These are phyloP conservation scores for Otolemur garnettii DNA, from an alignment of 2,113 vertebrate genomes.

Conservation along the genomic window DNA sequence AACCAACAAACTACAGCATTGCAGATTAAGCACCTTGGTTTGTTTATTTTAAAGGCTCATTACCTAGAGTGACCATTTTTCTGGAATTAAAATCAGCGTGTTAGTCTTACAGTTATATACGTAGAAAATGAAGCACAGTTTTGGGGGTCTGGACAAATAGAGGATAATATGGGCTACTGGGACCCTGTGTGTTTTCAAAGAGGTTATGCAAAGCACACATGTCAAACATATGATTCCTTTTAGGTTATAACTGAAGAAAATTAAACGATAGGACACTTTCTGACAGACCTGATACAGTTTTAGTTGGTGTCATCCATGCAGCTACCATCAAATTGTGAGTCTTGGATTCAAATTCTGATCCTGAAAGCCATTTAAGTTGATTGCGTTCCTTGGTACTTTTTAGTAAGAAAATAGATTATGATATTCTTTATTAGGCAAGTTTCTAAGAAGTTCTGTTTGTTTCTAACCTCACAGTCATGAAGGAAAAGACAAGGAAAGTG, in stretches of 20 bases:
- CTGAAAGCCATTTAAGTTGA: neutral
- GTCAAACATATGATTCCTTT: neutral
- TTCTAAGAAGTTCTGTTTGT: neutral
- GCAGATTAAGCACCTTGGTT: conserved; percentile 27
- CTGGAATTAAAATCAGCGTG: neutral
- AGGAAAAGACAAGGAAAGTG: neutral
- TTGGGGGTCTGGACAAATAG: neutral
- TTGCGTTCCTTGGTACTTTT: neutral
- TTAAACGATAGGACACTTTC: neutral
- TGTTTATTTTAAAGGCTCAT: neutral
- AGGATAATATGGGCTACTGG: too few relatives aligned
- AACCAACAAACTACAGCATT: conserved; percentile 1
- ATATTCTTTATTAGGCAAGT: neutral
- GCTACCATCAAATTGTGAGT: fast-evolving
- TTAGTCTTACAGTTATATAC: neutral
- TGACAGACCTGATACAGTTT: fast-evolving
- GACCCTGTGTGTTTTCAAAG: neutral
- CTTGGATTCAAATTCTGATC: neutral
- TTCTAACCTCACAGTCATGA: neutral
- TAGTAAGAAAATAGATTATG: neutral
- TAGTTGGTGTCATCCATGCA: fast-evolving
- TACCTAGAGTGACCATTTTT: conserved; percentile 5
- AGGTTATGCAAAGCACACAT: too few relatives aligned
- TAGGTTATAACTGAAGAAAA: neutral
- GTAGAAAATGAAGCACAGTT: neutral